Evolutionary conservation across 2,888 invertebrate genomes (phyloP).

Genomic region (Drymonia ruficornis): DNA sequence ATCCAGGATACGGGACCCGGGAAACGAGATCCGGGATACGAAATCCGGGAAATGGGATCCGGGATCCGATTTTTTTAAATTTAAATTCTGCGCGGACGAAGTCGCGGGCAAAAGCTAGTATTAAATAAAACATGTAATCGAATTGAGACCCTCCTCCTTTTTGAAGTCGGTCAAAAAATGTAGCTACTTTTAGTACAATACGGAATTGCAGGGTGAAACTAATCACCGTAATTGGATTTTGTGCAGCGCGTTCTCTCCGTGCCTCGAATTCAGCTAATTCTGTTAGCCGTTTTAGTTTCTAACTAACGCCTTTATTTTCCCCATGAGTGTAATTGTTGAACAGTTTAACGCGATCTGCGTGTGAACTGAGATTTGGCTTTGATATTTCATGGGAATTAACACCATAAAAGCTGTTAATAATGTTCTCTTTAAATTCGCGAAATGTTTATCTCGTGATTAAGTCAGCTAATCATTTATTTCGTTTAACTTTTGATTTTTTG

Average conservation of each 20-base stretch:
- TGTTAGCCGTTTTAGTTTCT: constrained; percentile 64
- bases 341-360: constrained; percentile 42
- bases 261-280: constrained; percentile 72
- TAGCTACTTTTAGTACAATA: constrained; percentile 53
- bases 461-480: too few relatives aligned
- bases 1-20: too few relatives aligned
- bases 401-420: constrained; percentile 17
- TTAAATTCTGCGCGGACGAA: too few relatives aligned
- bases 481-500: too few relatives aligned
- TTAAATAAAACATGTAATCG: too few relatives aligned
- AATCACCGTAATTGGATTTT: constrained; percentile 78
- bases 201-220: constrained; percentile 71
- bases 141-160: too few relatives aligned
- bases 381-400: constrained; percentile 17
- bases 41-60: too few relatives aligned
- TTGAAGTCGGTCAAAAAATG: constrained; percentile 31
- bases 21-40: too few relatives aligned
- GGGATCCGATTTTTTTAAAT: too few relatives aligned
- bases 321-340: constrained; percentile 53
- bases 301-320: constrained; percentile 63
- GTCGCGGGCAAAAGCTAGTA: too few relatives aligned
- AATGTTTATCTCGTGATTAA: too few relatives aligned
- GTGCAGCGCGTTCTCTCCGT: constrained; percentile 66
- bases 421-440: neutral
- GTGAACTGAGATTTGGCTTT: constrained; percentile 22